Evolutionary conservation across 1,140 invertebrate genomes (phyloP).

Genomic region (Lepidostoma basale): DNA sequence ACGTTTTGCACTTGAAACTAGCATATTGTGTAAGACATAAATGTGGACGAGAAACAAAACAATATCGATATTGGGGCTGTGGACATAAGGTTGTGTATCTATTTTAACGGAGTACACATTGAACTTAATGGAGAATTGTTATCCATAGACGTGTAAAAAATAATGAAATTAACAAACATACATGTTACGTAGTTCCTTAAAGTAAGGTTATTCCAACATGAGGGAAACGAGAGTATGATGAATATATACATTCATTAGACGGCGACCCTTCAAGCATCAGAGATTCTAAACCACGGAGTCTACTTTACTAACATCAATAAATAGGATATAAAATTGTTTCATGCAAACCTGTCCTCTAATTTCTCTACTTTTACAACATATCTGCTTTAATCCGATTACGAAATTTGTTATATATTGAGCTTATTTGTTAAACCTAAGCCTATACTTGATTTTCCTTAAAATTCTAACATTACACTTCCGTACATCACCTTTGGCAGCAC

Average conservation of each 20-base stretch:
- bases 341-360: slow-evolving; percentile 43
- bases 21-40: no score
- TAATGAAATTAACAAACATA: slow-evolving; percentile 1
- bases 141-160: no score
- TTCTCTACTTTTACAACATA: slow-evolving; percentile 38
- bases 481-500: slow-evolving; percentile 44
- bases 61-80: no score
- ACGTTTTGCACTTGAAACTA: no score
- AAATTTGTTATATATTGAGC: slow-evolving; percentile 43
- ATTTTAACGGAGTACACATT: no score
- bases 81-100: no score
- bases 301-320: slow-evolving; percentile 45
- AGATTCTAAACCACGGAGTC: slow-evolving; percentile 36
- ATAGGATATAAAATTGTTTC: slow-evolving; percentile 46
- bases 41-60: no score
- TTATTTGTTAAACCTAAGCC: slow-evolving; percentile 21
- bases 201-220: no score
- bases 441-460: slow-evolving; percentile 20
- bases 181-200: neutral
- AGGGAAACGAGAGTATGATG: neutral
- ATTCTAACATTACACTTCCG: slow-evolving; percentile 26
- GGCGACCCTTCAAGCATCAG: slow-evolving; percentile 32
- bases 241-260: slow-evolving; percentile 1
- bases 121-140: no score
- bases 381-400: slow-evolving; percentile 35